These are phyloP conservation scores for Miichthys miiuy DNA, from an alignment of 2,797 vertebrate species.

Conservation along the genomic window DNA sequence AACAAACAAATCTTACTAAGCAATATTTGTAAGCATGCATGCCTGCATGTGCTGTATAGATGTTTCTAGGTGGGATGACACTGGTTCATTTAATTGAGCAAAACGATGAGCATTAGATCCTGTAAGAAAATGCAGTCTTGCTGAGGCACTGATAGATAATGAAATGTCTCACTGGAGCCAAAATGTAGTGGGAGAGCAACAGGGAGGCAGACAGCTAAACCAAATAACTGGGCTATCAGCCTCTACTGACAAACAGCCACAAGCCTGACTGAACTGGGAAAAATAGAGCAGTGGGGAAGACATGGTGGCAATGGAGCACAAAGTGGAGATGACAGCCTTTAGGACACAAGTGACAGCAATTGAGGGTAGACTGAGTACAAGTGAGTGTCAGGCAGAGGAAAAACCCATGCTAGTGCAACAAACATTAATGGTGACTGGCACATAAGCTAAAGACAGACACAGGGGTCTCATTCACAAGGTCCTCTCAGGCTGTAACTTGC, in stretches of 20 bases:
- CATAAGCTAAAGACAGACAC: conserved; percentile 67
- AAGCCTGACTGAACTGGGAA: conserved; percentile 80
- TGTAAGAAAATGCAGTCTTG: conserved; percentile 26
- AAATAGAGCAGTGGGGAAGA: conserved; percentile 77
- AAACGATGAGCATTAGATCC: conserved; percentile 40
- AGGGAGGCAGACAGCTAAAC: conserved; percentile 74
- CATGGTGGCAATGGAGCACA: conserved; percentile 77
- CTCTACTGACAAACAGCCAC: conserved; percentile 80
- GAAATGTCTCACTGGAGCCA: conserved; percentile 74
- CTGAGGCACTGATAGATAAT: conserved; percentile 69
- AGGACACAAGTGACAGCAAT: conserved; percentile 81
- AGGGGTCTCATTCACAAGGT: conserved; percentile 61
- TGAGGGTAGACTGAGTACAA: conserved; percentile 79
- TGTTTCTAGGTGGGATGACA: conserved; percentile 29
- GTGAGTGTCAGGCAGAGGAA: conserved; percentile 72
- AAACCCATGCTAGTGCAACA: conserved; percentile 68
- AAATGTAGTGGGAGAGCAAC: conserved; percentile 74
- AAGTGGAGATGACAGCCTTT: conserved; percentile 82
- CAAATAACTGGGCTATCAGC: conserved; percentile 78
- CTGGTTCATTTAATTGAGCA: conserved; percentile 48
- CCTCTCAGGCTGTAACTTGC: conserved; percentile 46
- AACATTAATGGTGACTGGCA: conserved; percentile 78
- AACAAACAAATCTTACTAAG: background rate
- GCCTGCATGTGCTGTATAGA: background rate
- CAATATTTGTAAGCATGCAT: conserved; percentile 5